These are phyloP conservation scores for Notolabrus celidotus DNA, from an alignment of 2,797 vertebrate species.

Conservation along the genomic window DNA sequence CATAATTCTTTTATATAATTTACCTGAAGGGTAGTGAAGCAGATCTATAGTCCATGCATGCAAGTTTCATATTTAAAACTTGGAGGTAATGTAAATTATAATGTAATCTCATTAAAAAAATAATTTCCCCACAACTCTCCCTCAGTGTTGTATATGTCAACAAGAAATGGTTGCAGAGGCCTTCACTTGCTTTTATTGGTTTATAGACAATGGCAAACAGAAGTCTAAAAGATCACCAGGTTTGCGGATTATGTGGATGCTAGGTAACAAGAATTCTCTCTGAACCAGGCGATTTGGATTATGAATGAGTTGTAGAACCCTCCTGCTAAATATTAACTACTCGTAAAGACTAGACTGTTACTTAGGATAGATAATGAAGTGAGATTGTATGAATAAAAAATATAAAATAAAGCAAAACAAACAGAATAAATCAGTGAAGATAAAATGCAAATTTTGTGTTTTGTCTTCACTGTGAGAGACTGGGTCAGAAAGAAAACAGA, in stretches of 20 bases:
- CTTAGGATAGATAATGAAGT: too few relatives aligned
- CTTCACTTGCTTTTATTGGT: background rate
- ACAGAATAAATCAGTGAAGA: background rate
- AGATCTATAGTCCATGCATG: background rate
- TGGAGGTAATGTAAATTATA: background rate
- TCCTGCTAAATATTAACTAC: background rate
- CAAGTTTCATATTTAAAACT: background rate
- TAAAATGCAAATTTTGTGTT: too few relatives aligned
- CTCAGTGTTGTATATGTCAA: background rate
- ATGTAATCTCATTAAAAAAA: background rate
- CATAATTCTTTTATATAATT: slow-evolving; percentile 13
- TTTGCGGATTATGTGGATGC: background rate
- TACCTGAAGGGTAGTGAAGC: slow-evolving; percentile 15
- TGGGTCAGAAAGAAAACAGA: slow-evolving; percentile 25
- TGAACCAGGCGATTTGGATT: too few relatives aligned
- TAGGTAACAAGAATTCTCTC: background rate
- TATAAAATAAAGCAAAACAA: background rate
- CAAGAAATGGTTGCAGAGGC: background rate
- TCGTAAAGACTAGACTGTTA: slow-evolving; percentile 3
- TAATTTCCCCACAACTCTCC: background rate
- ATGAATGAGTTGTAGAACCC: slow-evolving; percentile 2
- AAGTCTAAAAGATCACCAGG: slow-evolving; percentile 9
- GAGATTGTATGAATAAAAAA: background rate
- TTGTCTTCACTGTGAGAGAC: background rate
- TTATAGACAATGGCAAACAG: background rate